Evolutionary conservation across 2,113 vertebrate genomes (phyloP), one percentile per base, ranked within the genome.

Genomic region (Ictidomys tridecemlineatus): DNA sequence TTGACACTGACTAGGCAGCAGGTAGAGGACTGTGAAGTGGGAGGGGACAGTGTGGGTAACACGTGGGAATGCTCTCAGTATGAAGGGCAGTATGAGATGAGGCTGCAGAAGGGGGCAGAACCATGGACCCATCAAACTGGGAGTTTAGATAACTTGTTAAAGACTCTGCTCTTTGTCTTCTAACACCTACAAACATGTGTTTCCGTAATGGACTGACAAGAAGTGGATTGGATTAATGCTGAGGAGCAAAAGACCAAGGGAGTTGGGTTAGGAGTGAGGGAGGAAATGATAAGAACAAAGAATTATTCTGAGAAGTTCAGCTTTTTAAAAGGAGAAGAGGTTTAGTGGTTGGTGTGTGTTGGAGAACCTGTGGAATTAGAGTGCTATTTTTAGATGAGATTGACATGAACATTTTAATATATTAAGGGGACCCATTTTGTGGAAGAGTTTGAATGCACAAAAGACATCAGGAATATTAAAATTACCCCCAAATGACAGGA

Each of bases 311-410:
- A 67, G 8, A 45, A 91, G 22, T 8, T 28, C 74, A 45, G 32
- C 76, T 77, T 94, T 78, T 30, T n/a, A 89, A 89, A 94, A 86
- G 39, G 70, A 65, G 63, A 79, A 85, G 18, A 53, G 28, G 34
- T 11, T 86, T 61, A 34, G 58, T 77, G 76, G 63, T 78, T 34
- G 30, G 12, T 72, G 70, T 72, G 28, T 72, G 70, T 65, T 22
- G 61, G 32, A 88, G 24, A 61, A 76, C 39, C 48, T 70, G n/a
- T 74, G 39, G 80, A 86, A 5, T 20, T 1, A 42, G 48, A 28
- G 16, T n/a, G 80, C 34, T 32, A 77, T 94, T 87, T 90, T 91
- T 92, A 88, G 45, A 70, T 32, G 65, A 76, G 0, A 8, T 17
- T 88, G 53, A 84, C n/a, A 56, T 58, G n/a, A 48, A 11, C 3